These are phyloP conservation scores for Mechanitis mazaeus DNA, from an alignment of 2,888 invertebrate genomes.

Conservation along the genomic window DNA sequence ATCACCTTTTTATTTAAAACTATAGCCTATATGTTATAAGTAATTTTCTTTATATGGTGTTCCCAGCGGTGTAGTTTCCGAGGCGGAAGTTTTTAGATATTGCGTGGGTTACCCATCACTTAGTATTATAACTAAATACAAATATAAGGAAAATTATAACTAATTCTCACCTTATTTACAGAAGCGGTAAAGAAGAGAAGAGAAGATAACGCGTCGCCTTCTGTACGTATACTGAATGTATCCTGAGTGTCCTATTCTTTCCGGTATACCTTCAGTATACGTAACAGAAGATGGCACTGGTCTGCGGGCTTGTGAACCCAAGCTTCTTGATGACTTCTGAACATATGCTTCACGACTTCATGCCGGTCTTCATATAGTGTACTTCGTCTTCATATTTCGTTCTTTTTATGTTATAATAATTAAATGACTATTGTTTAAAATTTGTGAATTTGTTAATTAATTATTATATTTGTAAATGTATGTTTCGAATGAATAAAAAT, in stretches of 20 bases:
- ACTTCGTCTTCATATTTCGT: constrained; percentile 22
- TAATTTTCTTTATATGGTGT: constrained; percentile 70
- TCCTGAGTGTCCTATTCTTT: constrained; percentile 97
- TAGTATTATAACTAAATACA: constrained; percentile 1
- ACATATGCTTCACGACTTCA: constrained; percentile 18
- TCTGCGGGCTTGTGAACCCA: constrained; percentile 56
- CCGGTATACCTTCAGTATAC: constrained; percentile 99
- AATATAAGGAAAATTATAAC: constrained; percentile 4
- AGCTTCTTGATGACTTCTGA: constrained; percentile 27
- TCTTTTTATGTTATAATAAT: neutral
- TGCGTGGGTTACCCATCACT: constrained; percentile 43
- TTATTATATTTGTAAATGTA: too few species aligned
- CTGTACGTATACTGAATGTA: constrained; percentile 99
- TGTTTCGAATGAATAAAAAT: too few species aligned
- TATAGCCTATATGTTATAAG: constrained; percentile 63
- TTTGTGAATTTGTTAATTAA: too few species aligned
- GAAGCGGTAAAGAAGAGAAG: constrained; percentile 39
- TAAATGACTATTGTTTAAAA: neutral
- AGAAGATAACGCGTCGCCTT: constrained; percentile 84
- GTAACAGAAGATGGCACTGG: constrained; percentile 97
- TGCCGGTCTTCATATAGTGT: constrained; percentile 35
- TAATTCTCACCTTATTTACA: constrained; percentile 29
- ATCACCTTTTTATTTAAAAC: constrained; percentile 66
- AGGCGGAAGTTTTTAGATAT: constrained; percentile 66
- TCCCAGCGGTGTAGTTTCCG: constrained; percentile 53